A percentile compares a stretch with the other conserved stretches of the same genome.
Conservation (phyloP, 2,113 vertebrate genomes). For the Oncorhynchus mykiss region DNA sequence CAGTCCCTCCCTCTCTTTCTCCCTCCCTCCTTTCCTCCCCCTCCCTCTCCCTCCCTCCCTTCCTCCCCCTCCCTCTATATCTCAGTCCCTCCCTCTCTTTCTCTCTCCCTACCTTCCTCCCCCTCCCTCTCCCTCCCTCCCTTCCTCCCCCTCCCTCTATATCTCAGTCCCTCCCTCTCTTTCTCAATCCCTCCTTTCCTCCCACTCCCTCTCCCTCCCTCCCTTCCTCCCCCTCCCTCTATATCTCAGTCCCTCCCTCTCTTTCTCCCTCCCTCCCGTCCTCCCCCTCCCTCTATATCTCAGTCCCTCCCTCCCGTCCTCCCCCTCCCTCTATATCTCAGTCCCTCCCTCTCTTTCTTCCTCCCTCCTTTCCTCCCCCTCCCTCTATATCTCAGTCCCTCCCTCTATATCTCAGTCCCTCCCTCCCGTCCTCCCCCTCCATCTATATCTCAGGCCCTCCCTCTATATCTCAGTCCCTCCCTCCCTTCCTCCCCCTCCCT, state of each 20-base stretch:
- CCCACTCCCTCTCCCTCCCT: background rate
- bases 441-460: background rate
- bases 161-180: background rate
- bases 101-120: too few relatives aligned
- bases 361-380: background rate
- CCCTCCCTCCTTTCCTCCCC: background rate
- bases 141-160: background rate
- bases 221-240: background rate
- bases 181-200: background rate
- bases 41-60: background rate
- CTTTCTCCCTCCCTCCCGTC: background rate
- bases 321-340: background rate
- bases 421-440: background rate
- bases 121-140: background rate
- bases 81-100: background rate
- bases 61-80: background rate
- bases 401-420: constrained; percentile 6
- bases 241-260: background rate
- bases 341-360: background rate
- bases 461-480: background rate
- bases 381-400: background rate
- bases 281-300: constrained; percentile 1
- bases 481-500: background rate
- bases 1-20: background rate
- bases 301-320: background rate